These are phyloP conservation scores for Acleris cristana DNA, from an alignment of 2,888 invertebrate genomes.

Conservation along the genomic window DNA sequence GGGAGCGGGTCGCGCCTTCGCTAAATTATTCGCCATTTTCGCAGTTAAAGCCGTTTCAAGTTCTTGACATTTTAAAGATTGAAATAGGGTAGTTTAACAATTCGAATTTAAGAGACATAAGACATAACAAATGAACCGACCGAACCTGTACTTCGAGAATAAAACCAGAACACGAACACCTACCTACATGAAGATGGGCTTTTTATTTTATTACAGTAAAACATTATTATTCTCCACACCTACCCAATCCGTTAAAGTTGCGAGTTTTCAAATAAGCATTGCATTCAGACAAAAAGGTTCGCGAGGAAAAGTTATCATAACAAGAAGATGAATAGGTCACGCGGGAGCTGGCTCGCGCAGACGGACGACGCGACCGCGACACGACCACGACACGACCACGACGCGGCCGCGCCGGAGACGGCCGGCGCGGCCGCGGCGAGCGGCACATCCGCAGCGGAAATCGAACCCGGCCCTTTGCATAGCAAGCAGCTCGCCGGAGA, in stretches of 20 bases:
- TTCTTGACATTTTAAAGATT: too few relatives aligned
- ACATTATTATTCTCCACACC: too few relatives aligned
- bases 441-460: conserved; percentile 17
- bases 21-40: neutral
- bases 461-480: conserved; percentile 24
- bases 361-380: neutral
- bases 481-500: conserved; percentile 11
- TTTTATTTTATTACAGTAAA: too few relatives aligned
- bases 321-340: conserved; percentile 19
- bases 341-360: neutral
- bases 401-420: conserved; percentile 9
- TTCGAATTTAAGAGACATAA: too few relatives aligned
- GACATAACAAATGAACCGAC: too few relatives aligned
- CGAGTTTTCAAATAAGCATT: neutral
- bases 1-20: neutral
- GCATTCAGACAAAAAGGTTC: conserved; percentile 7
- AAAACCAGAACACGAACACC: too few relatives aligned
- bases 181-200: too few relatives aligned
- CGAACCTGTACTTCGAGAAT: too few relatives aligned
- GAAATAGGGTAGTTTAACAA: too few relatives aligned
- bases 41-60: neutral
- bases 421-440: neutral
- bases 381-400: neutral
- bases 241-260: too few relatives aligned
- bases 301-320: conserved; percentile 8